These are phyloP conservation scores for Panzeria rudis DNA, from an alignment of 2,888 invertebrate genomes.

Conservation along the genomic window DNA sequence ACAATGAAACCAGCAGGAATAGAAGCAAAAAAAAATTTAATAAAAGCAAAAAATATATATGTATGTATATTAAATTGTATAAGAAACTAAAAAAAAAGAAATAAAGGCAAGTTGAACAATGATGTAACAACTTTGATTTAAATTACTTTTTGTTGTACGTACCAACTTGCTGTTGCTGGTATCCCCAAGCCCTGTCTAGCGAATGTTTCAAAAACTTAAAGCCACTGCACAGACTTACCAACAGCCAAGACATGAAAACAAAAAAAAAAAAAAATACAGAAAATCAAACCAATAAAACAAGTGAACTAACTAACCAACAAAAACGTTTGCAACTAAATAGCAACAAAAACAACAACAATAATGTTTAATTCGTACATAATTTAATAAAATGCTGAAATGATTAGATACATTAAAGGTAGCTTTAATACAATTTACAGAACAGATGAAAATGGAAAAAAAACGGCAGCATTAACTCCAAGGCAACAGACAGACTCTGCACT, in stretches of 20 bases:
- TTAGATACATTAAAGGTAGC: conserved; percentile 78
- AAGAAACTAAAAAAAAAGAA: conserved; percentile 43
- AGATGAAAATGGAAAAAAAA: conserved; percentile 39
- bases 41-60: conserved; percentile 5
- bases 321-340: conserved; percentile 27
- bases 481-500: conserved; percentile 4
- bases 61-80: conserved; percentile 16
- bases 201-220: conserved; percentile 45
- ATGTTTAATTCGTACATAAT: conserved; percentile 77
- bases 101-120: conserved; percentile 74
- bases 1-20: conserved; percentile 66
- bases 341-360: conserved; percentile 36
- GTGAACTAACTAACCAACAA: conserved; percentile 61
- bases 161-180: conserved; percentile 53
- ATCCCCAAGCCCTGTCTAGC: conserved; percentile 59
- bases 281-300: conserved; percentile 59
- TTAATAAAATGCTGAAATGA: conserved; percentile 82
- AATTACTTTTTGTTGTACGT: conserved; percentile 71
- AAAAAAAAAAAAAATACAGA: not conserved
- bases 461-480: conserved; percentile 14
- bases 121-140: conserved; percentile 79
- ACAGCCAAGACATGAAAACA: conserved; percentile 24
- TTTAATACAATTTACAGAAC: conserved; percentile 61
- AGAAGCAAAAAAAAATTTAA: conserved; percentile 37
- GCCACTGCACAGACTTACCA: conserved; percentile 35